Base-by-base conservation (phyloP, 2,113 vertebrate genomes). In the Muntiacus reevesi region DNA sequence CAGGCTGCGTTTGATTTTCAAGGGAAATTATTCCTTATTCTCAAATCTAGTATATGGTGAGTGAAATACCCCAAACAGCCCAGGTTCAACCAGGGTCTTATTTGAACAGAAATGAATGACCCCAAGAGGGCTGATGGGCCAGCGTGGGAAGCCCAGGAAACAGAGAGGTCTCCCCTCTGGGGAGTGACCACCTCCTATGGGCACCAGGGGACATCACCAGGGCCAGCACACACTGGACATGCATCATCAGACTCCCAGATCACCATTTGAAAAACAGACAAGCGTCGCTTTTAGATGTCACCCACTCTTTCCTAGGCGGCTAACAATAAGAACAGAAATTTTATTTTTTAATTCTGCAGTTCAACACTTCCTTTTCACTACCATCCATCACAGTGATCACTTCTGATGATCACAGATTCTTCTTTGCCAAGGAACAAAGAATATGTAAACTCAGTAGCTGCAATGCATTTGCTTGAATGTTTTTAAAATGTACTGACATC, bases 1-100 rank as follows among this genome's bases (percentile, higher is more conserved):
- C 97, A 94, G 96, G 92, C 95, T 95, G 97, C 86, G 76, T 95
- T 93, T 95, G 89, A 96, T 86, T 98, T 98, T 96, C 81, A 96
- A 97, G 82, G 92, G 81, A 96, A 97, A 91, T 97, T 97, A 96
- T 67, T 67, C 97, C 91, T 95, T 23, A 13, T 96, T 96, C 86
- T 89, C 36, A 97, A 95, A 97, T 95, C 94, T 82, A 97, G 87
- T 92, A 78, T 95, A 97, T 81, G 74, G 95, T 98, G 92, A 88
- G 83, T 84, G 54, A 97, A 96, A 94, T 94, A 98, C 76, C 60
- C 30, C 87, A 28, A 93, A 93, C 67, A 97, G 95, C 43, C 82
- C 79, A 67, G 95, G 96, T 52, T 97, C 96, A 97, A 83, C 81
- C 86, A 16, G 78, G 78, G 19, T 97, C 89, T 95, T 96, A 82